Percentiles rank a stretch among this genome's conserved stretches.
Evolutionary conservation across 2,888 invertebrate genomes (phyloP).

Genomic region (Polydrusus cervinus): DNA sequence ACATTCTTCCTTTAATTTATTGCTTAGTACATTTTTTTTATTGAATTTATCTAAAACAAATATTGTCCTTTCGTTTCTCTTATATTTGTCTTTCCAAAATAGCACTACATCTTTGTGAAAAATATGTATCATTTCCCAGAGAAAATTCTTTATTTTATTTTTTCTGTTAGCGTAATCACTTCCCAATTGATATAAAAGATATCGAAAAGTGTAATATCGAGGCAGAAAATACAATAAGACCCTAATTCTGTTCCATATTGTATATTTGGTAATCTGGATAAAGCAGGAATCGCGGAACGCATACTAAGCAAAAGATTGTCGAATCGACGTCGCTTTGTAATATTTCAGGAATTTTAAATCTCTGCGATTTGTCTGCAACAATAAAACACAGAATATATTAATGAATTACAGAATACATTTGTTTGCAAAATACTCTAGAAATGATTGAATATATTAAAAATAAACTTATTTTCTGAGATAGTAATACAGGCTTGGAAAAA

Average conservation of each 20-base stretch:
- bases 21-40: too few species aligned
- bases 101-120: too few species aligned
- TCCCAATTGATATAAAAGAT: slow-evolving; percentile 14
- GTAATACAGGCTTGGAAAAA: too few species aligned
- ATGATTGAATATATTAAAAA: too few species aligned
- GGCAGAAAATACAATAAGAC: slow-evolving; percentile 61
- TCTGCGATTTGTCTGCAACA: background rate
- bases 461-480: too few species aligned
- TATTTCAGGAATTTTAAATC: slow-evolving; percentile 45
- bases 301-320: slow-evolving; percentile 58
- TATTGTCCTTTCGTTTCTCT: too few species aligned
- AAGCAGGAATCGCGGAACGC: slow-evolving; percentile 61
- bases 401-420: background rate
- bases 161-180: slow-evolving; percentile 10
- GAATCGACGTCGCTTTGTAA: slow-evolving; percentile 34
- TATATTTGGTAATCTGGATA: slow-evolving; percentile 64
- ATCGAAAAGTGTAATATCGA: slow-evolving; percentile 39
- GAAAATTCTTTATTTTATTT: background rate
- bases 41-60: too few species aligned
- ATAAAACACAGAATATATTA: background rate
- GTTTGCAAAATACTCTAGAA: too few species aligned
- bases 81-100: too few species aligned
- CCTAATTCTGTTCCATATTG: slow-evolving; percentile 64
- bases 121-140: too few species aligned
- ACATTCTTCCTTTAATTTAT: too few species aligned